These are phyloP conservation scores for Campylorhamphus procurvoides DNA, from an alignment of 2,113 vertebrate species.

Conservation along the genomic window DNA sequence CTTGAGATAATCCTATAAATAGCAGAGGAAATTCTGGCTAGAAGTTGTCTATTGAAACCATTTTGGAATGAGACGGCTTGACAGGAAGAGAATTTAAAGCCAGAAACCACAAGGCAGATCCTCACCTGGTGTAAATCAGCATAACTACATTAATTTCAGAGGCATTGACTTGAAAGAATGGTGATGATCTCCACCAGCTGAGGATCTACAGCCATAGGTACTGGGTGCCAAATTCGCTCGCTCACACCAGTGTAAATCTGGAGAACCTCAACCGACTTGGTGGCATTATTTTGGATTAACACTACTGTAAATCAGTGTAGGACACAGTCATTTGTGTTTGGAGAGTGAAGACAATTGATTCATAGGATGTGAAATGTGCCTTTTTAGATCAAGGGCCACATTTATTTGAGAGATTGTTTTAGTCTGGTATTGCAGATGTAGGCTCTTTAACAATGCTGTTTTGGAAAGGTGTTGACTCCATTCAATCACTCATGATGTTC, in stretches of 20 bases:
- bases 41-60: constrained; percentile 56
- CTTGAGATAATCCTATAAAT: constrained; percentile 67
- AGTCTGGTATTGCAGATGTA: constrained; percentile 8
- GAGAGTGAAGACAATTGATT: constrained; percentile 53
- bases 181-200: constrained; percentile 41
- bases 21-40: constrained; percentile 60
- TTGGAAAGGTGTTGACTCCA: background rate
- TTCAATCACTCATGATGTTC: background rate
- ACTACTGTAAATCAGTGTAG: constrained; percentile 5
- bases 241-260: constrained; percentile 22
- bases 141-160: constrained; percentile 44
- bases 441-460: constrained; percentile 19
- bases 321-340: constrained; percentile 5
- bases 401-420: background rate
- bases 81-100: constrained; percentile 43
- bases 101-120: constrained; percentile 48
- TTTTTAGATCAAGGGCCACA: constrained; percentile 16
- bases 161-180: constrained; percentile 47
- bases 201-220: background rate
- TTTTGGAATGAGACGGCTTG: constrained; percentile 30
- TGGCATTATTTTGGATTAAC: constrained; percentile 38
- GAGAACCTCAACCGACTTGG: background rate
- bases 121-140: constrained; percentile 62
- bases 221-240: constrained; percentile 32
- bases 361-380: background rate